A percentile compares a stretch with the other conserved stretches of the same genome.
phyloP scores from a whole-genome alignment of 2,113 vertebrate genomes.

The Chloroceryle aenea region DNA sequence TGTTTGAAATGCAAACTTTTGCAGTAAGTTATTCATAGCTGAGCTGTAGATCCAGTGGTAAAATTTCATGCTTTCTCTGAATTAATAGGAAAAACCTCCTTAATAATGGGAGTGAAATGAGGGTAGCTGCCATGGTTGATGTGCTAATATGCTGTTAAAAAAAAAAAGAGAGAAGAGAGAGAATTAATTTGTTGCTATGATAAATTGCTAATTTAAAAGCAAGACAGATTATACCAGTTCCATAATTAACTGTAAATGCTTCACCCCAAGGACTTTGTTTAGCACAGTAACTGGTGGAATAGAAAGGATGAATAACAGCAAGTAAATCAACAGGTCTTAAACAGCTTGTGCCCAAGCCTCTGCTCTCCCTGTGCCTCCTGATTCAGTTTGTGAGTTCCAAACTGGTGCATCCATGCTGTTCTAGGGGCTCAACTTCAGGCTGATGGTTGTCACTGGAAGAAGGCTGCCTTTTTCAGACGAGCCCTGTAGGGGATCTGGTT shows the following conservation, averaged over 20 bases:
- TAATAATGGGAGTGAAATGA: background rate
- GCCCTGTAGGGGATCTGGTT: background rate
- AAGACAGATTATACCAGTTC: constrained; percentile 12
- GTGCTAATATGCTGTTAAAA: background rate
- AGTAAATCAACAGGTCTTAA: background rate
- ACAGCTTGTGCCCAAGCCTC: background rate
- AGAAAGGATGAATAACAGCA: background rate
- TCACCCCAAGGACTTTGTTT: constrained; percentile 25
- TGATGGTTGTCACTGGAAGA: background rate
- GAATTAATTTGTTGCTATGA: constrained; percentile 29
- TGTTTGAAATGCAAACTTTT: background rate
- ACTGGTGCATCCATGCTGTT: background rate
- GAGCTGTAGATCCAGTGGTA: background rate
- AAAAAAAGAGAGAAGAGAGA: background rate
- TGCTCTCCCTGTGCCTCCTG: background rate
- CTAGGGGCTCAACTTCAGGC: background rate
- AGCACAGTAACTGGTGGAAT: background rate
- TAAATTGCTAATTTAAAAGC: constrained; percentile 41
- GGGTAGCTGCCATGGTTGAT: background rate
- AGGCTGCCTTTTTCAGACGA: background rate
- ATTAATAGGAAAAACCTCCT: background rate
- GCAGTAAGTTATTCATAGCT: background rate
- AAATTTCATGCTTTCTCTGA: constrained; percentile 21
- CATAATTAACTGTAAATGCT: constrained; percentile 45
- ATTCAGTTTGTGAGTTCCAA: constrained; percentile 11